Percentiles rank a stretch among this genome's conserved stretches.
Evolutionary conservation across 2,113 vertebrate species (phyloP).

Genomic region (Coreoperca whiteheadi): DNA sequence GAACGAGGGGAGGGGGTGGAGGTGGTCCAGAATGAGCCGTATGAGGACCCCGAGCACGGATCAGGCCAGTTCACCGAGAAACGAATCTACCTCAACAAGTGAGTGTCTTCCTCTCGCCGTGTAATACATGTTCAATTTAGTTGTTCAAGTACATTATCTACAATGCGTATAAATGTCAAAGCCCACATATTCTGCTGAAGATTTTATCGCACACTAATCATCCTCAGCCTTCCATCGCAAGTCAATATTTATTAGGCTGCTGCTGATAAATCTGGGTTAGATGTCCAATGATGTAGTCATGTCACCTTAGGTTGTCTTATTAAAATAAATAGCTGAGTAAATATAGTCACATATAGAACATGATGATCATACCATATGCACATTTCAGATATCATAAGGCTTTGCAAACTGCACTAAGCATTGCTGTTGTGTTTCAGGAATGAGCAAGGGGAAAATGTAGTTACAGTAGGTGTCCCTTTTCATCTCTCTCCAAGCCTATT

Average conservation of each 20-base stretch:
- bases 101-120: constrained; percentile 61
- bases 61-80: constrained; percentile 95
- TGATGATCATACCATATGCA: neutral
- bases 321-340: neutral
- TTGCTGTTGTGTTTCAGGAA: constrained; percentile 5
- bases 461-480: neutral
- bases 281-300: neutral
- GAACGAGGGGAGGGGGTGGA: constrained; percentile 96
- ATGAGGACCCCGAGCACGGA: constrained; percentile 91
- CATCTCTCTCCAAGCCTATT: neutral
- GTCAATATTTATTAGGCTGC: neutral
- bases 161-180: neutral
- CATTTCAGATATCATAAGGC: neutral
- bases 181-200: neutral
- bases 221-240: neutral
- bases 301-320: neutral
- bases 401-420: neutral
- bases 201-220: constrained; percentile 12
- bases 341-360: neutral
- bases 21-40: constrained; percentile 95
- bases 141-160: neutral
- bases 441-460: neutral
- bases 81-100: constrained; percentile 96
- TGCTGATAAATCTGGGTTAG: constrained; percentile 10
- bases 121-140: neutral